These are phyloP conservation scores for Apaloderma vittatum DNA, from an alignment of 2,113 vertebrate species.

Conservation along the genomic window DNA sequence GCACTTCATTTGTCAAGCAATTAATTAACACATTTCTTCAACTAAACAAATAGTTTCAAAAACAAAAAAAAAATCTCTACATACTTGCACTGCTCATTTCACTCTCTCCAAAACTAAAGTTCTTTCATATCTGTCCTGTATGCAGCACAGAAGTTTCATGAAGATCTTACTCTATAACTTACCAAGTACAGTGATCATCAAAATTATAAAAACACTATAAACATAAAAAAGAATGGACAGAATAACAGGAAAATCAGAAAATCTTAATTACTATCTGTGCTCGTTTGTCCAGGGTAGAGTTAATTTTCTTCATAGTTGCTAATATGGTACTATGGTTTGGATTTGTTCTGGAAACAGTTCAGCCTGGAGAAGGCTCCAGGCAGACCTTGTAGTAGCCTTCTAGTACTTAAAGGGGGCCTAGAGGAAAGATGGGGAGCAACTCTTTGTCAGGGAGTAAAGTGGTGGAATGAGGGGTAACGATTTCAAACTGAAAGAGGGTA, in stretches of 20 bases:
- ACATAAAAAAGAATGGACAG: not conserved
- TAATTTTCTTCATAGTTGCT: too few species aligned
- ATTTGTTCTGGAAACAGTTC: too few species aligned
- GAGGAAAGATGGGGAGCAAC: too few species aligned
- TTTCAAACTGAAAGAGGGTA: too few species aligned
- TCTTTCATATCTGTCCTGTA: not conserved
- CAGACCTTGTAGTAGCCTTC: too few species aligned
- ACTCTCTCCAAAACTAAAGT: not conserved
- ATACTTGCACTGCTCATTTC: not conserved
- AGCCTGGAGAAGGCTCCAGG: too few species aligned
- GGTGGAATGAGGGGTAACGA: too few species aligned
- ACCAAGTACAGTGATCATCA: not conserved
- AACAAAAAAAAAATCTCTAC: not conserved
- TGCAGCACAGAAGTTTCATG: not conserved
- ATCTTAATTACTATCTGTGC: not conserved
- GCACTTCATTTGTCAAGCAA: not conserved
- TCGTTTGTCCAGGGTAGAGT: too few species aligned
- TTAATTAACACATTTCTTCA: not conserved
- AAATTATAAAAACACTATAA: not conserved
- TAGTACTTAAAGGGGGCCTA: too few species aligned
- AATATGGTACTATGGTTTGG: too few species aligned
- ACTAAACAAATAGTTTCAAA: not conserved
- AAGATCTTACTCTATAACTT: not conserved
- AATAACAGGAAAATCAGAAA: not conserved
- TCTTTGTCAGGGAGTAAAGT: too few species aligned